Conservation (phyloP, 1,140 invertebrate species). For the Neoseiulus cucumeris region DNA sequence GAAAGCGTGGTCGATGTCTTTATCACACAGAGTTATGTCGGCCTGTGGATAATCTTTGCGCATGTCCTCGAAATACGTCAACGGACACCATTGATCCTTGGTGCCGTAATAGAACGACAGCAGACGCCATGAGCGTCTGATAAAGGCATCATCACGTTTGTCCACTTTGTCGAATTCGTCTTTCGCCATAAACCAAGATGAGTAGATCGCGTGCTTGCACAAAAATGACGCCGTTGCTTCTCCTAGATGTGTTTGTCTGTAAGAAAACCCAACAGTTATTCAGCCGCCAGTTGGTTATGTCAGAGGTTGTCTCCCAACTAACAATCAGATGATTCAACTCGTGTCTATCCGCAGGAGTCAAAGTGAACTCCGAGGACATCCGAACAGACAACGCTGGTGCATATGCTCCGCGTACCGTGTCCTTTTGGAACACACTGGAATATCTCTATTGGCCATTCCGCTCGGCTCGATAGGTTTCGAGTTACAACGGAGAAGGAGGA, state of each 20-base stretch:
- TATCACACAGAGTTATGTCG: slow-evolving; percentile 41
- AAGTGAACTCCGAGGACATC: no score
- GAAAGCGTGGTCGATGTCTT: slow-evolving; percentile 49
- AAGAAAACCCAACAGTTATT: no score
- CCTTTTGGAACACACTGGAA: no score
- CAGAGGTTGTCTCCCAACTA: no score
- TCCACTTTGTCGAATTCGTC: slow-evolving; percentile 3
- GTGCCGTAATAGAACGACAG: slow-evolving; percentile 53
- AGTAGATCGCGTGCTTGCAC: not conserved
- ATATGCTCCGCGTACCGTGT: no score
- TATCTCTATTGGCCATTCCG: no score
- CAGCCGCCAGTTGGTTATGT: no score
- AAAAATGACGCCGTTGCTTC: not conserved
- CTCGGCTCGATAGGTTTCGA: no score
- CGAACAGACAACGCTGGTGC: no score
- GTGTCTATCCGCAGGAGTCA: no score
- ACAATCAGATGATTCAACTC: no score
- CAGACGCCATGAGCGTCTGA: slow-evolving; percentile 21
- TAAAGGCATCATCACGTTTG: not conserved
- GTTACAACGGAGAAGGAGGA: no score
- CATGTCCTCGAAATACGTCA: slow-evolving; percentile 40
- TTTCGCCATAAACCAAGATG: slow-evolving; percentile 10
- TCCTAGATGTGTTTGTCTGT: not conserved
- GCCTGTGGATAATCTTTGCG: slow-evolving; percentile 37
- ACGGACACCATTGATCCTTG: slow-evolving; percentile 51